These are phyloP conservation scores for Dendrocopos noguchii DNA, from an alignment of 2,113 vertebrate genomes.

Conservation along the genomic window DNA sequence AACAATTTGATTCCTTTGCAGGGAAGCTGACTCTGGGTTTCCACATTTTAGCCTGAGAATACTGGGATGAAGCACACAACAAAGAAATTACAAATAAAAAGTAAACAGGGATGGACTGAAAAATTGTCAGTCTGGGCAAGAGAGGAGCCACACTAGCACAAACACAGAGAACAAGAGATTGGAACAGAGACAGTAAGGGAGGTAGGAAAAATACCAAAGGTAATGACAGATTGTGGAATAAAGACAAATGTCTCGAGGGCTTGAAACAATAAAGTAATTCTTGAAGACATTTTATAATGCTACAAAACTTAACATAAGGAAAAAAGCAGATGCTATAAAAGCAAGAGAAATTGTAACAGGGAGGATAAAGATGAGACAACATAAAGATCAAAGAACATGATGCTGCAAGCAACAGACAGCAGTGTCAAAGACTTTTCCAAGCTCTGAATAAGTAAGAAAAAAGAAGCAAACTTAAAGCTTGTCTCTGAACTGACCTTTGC, in stretches of 20 bases:
- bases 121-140: neutral
- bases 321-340: conserved; percentile 55
- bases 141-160: neutral
- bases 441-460: conserved; percentile 12
- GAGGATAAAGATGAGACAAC: conserved; percentile 49
- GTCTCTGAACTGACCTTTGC: conserved; percentile 35
- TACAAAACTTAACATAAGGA: conserved; percentile 59
- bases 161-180: neutral
- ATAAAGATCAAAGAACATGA: conserved; percentile 57
- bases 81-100: neutral
- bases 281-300: conserved; percentile 60
- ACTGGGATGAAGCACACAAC: neutral
- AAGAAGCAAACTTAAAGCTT: neutral
- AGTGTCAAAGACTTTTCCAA: conserved; percentile 33
- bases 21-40: neutral
- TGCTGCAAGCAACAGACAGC: conserved; percentile 46
- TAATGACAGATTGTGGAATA: conserved; percentile 46
- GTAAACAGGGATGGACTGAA: neutral
- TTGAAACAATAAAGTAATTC: conserved; percentile 63
- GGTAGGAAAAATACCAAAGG: neutral
- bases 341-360: conserved; percentile 34
- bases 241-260: conserved; percentile 51
- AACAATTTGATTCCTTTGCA: neutral
- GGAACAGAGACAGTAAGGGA: neutral
- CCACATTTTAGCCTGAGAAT: neutral